Evolutionary conservation across 35 echinoderm and acorn worm genomes (phyloP), one percentile per base, ranked within the genome.

Genomic region (Lytechinus variegatus): DNA sequence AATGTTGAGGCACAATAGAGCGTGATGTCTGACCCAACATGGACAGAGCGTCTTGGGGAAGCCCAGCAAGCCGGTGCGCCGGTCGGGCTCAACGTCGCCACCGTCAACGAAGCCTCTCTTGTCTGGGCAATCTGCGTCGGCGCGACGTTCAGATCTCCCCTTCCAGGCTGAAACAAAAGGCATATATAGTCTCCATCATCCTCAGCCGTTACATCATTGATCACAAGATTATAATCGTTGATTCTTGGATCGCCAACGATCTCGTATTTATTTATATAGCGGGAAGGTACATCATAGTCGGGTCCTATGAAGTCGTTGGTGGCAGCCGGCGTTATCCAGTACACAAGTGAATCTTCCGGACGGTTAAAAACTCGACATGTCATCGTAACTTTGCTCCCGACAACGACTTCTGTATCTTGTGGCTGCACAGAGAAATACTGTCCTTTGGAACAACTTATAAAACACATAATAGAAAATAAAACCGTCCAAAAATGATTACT

Each of bases 341-440:
- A 93, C 9, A 93, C 53, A 9, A 53, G 11, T 4, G 92, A 33
- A 10, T 54, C 92, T 27, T 54, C 52, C 3, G 92, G 92, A 33
- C 54, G 52, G 92, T 93, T 93, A 27, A 93, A 55, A 9, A 93
- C 92, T 24, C 92, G 28, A 57, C 92, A 93, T 54, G 52, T 54
- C 92, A 93, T 55, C 3, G 52, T 44, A n/a, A 93, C 53, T 8
- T 44, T 11, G 13, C 9, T 57, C 7, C 92, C 92, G 51, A 4
- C 92, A n/a, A 93, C 27, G 4, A 93, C 54, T 27, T 93, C 92
- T 21, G 14, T 55, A 93, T 93, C 92, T 28, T 93, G 53, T 28
- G 92, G 92, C 28, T 93, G 14, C 21, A 93, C 55, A 8, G 92
- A 93, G 92, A 93, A 93, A 28, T 55, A 93, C 92, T 93, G 92